These are phyloP conservation scores for Actinernus sp. DNA, from an alignment of 92 coral and sea anemone genomes.

Conservation along the genomic window DNA sequence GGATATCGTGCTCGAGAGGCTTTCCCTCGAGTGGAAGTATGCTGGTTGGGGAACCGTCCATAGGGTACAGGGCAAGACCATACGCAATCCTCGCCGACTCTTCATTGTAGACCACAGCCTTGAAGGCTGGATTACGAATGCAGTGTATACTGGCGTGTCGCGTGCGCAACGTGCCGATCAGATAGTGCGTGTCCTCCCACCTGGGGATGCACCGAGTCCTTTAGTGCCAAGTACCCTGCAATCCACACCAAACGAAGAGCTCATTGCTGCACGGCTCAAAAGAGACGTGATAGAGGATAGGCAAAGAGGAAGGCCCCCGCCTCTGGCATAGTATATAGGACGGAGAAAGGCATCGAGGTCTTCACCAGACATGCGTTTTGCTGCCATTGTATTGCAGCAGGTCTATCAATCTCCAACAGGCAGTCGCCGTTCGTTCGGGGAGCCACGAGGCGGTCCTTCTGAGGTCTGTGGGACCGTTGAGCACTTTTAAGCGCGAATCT, in stretches of 20 bases:
- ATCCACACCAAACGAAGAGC: constrained; percentile 8
- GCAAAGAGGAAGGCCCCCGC: constrained; percentile 21
- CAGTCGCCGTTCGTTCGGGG: neutral
- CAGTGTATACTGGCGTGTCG: constrained; percentile 20
- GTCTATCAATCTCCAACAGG: too few relatives aligned
- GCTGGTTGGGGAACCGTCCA: constrained; percentile 29
- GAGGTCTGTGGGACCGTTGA: neutral
- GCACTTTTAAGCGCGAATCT: too few relatives aligned
- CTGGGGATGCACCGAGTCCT: constrained; percentile 5
- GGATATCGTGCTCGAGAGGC: neutral
- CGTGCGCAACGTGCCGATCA: constrained; percentile 15
- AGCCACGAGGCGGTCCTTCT: neutral
- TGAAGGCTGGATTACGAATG: constrained; percentile 30
- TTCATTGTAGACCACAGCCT: constrained; percentile 32
- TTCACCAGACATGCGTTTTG: too few relatives aligned
- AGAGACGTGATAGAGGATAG: constrained; percentile 30
- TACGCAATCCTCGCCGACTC: constrained; percentile 3
- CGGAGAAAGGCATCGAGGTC: too few relatives aligned
- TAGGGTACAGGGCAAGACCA: too few relatives aligned
- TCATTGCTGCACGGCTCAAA: constrained; percentile 30
- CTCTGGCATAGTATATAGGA: too few relatives aligned
- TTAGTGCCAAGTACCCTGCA: constrained; percentile 10
- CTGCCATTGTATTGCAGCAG: too few relatives aligned
- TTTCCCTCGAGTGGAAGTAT: constrained; percentile 17
- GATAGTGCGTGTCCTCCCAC: constrained; percentile 14